Percentiles rank a stretch among this genome's conserved stretches.
These are phyloP conservation scores for Druon quercuslanigerum DNA, from an alignment of 1,140 invertebrate species.

Conservation along the genomic window DNA sequence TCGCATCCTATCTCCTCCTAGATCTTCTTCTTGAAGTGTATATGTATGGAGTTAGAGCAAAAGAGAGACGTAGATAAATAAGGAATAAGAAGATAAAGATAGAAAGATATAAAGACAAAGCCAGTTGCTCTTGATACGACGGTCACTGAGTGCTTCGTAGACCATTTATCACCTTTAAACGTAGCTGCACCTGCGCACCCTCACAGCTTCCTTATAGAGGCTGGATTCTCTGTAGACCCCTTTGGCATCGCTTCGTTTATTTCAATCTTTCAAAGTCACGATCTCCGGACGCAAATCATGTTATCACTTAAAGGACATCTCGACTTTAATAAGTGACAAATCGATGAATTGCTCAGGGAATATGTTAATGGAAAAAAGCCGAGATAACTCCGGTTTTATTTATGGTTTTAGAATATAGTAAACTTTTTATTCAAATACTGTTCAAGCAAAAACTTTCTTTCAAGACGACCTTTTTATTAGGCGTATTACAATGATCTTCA, in stretches of 20 bases:
- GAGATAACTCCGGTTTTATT: background rate
- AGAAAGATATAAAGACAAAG: conserved; percentile 11
- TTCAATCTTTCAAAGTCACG: conserved; percentile 17
- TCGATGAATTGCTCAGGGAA: background rate
- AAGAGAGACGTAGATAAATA: background rate
- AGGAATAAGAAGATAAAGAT: background rate
- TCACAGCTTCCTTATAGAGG: conserved; percentile 7
- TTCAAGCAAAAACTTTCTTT: too few relatives aligned
- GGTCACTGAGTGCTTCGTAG: background rate
- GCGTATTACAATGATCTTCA: too few relatives aligned
- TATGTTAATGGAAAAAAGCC: too few relatives aligned
- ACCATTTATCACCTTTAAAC: conserved; percentile 29
- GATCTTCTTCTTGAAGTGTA: background rate
- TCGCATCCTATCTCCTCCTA: conserved; percentile 22
- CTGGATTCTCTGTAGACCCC: background rate
- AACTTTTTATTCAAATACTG: background rate
- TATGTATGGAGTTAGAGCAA: background rate
- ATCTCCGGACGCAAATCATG: background rate
- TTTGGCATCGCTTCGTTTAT: conserved; percentile 23
- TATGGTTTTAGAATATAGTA: background rate
- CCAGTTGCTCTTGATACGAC: conserved; percentile 12
- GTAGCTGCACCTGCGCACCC: conserved; percentile 1
- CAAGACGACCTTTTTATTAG: too few relatives aligned
- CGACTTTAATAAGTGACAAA: background rate
- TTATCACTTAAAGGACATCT: conserved; percentile 17